Conservation (phyloP, 1,140 invertebrate genomes). For the Lysiphlebus fabarum region DNA sequence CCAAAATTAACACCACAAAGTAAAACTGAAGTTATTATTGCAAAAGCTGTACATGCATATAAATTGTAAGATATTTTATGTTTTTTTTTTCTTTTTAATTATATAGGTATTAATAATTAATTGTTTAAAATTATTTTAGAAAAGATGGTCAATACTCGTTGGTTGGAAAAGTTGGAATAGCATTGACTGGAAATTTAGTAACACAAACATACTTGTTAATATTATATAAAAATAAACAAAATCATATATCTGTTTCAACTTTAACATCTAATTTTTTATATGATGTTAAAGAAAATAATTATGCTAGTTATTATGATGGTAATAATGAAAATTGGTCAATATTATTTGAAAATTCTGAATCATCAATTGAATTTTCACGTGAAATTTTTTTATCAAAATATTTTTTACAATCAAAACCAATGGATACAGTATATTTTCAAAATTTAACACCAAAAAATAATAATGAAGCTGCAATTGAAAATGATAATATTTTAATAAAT, state of each 20-base stretch:
- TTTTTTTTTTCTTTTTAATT: no score
- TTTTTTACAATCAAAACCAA: slow-evolving; percentile 33
- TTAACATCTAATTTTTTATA: slow-evolving; percentile 42
- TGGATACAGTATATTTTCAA: slow-evolving; percentile 38
- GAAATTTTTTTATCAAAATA: slow-evolving; percentile 44
- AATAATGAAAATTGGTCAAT: slow-evolving; percentile 50
- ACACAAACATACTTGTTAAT: slow-evolving; percentile 44
- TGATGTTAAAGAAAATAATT: slow-evolving; percentile 45
- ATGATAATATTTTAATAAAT: slow-evolving; percentile 34
- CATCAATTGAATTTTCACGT: slow-evolving; percentile 41
- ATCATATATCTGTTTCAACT: slow-evolving; percentile 42
- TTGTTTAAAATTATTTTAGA: slow-evolving; percentile 31
- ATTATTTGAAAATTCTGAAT: slow-evolving; percentile 40
- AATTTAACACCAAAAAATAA: slow-evolving; percentile 31
- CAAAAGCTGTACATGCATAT: slow-evolving; percentile 44
- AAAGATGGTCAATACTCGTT: slow-evolving; percentile 41
- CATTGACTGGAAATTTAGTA: slow-evolving; percentile 40
- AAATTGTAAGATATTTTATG: slow-evolving; percentile 37
- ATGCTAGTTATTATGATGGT: slow-evolving; percentile 46
- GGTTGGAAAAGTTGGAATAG: slow-evolving; percentile 46
- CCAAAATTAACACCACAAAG: slow-evolving; percentile 24
- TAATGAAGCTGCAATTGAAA: slow-evolving; percentile 29
- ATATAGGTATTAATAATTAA: no score
- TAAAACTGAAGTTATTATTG: slow-evolving; percentile 43
- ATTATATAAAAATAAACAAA: slow-evolving; percentile 45